Percentiles rank a stretch among this genome's conserved stretches.
Evolutionary conservation across 2,797 vertebrate species (phyloP).

Genomic region (Spatula clypeata): DNA sequence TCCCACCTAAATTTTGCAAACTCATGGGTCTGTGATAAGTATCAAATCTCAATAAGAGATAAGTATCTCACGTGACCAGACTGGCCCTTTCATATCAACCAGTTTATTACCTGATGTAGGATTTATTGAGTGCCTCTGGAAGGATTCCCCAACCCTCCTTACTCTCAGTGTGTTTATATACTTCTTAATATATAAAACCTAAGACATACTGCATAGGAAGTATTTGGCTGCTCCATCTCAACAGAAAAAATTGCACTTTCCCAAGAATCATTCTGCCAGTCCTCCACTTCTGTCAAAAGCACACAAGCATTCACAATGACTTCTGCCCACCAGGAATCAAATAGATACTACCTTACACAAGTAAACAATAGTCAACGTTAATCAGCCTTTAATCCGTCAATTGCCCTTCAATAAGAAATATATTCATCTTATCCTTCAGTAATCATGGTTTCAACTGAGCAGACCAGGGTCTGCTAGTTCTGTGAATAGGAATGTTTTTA

Average conservation of each 20-base stretch:
- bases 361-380: conserved; percentile 2
- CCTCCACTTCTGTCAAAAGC: conserved; percentile 20
- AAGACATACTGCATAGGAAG: not conserved
- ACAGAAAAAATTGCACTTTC: conserved; percentile 55
- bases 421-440: conserved; percentile 59
- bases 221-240: conserved; percentile 22
- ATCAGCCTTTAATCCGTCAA: conserved; percentile 43
- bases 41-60: not conserved
- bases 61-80: conserved; percentile 5
- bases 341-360: conserved; percentile 46
- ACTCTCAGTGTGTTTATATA: not conserved
- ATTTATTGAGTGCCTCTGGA: conserved; percentile 8
- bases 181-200: not conserved
- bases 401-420: conserved; percentile 68
- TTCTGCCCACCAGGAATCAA: conserved; percentile 69
- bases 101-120: not conserved
- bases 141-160: not conserved
- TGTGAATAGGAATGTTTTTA: conserved; percentile 8
- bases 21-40: not conserved
- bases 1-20: conserved; percentile 18
- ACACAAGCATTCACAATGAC: conserved; percentile 28
- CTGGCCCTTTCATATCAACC: not conserved
- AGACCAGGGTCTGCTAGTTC: conserved; percentile 44
- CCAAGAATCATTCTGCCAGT: conserved; percentile 42
- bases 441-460: conserved; percentile 49